Evolutionary conservation across 2,113 vertebrate genomes (phyloP).

Genomic region (Benitochromis conjunctus): DNA sequence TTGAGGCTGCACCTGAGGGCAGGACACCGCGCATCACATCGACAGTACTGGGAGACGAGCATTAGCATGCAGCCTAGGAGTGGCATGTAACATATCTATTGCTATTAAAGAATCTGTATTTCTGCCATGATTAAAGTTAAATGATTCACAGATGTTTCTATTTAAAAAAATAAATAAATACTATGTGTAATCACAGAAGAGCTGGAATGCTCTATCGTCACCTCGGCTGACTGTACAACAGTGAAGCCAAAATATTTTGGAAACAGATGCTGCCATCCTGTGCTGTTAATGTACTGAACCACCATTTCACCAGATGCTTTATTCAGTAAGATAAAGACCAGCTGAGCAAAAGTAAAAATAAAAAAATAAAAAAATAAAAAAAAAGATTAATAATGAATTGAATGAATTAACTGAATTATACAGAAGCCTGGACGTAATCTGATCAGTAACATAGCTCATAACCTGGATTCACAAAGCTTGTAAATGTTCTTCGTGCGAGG

Average conservation of each 20-base stretch:
- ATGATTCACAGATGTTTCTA: neutral
- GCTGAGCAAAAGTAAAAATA: neutral
- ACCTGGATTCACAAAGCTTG: fast-evolving
- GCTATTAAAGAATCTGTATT: neutral
- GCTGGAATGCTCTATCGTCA: neutral
- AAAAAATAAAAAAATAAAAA: neutral
- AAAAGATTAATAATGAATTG: neutral
- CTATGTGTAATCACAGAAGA: neutral
- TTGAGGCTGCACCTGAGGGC: conserved; percentile 83
- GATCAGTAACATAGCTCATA: neutral
- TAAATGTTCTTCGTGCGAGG: fast-evolving
- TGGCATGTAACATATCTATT: neutral
- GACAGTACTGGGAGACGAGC: neutral
- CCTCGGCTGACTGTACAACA: fast-evolving
- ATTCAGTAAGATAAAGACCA: neutral
- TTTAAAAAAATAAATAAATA: neutral
- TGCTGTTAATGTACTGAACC: neutral
- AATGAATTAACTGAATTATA: fast-evolving
- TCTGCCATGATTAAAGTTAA: neutral
- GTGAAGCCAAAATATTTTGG: neutral
- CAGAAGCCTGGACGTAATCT: fast-evolving
- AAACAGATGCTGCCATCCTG: neutral
- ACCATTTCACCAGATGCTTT: neutral
- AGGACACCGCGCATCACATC: neutral
- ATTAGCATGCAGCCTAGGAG: neutral